These are phyloP conservation scores for Amazonetta brasiliensis DNA, from an alignment of 2,797 vertebrate genomes.

Conservation along the genomic window DNA sequence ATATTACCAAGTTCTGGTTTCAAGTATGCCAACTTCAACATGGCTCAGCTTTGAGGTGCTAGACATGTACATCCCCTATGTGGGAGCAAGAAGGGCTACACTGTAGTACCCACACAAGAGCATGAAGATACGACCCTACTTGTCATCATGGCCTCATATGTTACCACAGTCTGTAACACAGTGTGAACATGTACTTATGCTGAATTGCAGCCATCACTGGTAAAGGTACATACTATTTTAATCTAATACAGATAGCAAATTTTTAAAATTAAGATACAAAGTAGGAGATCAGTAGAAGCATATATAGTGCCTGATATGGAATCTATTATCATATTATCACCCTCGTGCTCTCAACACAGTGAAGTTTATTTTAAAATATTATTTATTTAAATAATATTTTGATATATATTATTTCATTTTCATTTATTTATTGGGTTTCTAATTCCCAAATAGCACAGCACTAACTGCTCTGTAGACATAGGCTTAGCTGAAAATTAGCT, in stretches of 20 bases:
- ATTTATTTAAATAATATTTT: too few relatives aligned
- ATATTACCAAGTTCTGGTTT: background rate
- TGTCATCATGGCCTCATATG: background rate
- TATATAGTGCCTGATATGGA: background rate
- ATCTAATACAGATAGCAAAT: background rate
- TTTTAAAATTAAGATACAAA: background rate
- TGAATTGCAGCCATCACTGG: background rate
- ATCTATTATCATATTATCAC: background rate
- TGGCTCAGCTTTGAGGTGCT: background rate
- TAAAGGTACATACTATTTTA: background rate
- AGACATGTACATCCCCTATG: background rate
- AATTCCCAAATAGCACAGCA: background rate
- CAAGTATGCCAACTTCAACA: background rate
- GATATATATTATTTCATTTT: too few relatives aligned
- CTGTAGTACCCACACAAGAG: background rate
- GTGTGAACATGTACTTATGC: accelerated
- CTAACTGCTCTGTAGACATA: background rate
- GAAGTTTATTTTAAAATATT: background rate
- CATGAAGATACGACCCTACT: background rate
- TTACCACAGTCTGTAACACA: background rate
- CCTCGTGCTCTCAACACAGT: background rate
- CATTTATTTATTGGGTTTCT: background rate
- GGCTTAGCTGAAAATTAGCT: background rate
- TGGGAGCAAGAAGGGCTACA: background rate
- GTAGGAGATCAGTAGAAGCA: background rate